Conservation (phyloP, 2,888 invertebrate genomes). For the Taenaris catops region DNA sequence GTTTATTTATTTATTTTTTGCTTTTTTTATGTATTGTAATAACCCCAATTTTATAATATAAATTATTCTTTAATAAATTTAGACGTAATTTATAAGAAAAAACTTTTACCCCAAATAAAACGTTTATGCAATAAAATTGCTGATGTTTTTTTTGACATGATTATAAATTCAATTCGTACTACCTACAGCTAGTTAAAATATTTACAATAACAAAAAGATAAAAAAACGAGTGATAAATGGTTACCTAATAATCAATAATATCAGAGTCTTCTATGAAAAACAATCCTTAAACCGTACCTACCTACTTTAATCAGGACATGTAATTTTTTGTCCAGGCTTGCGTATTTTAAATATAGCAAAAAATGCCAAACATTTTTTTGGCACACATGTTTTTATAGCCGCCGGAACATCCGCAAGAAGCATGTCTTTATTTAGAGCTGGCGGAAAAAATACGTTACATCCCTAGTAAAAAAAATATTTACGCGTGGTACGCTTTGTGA, state of each 20-base stretch:
- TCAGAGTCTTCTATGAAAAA: slow-evolving; percentile 1
- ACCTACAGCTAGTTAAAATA: too few species aligned
- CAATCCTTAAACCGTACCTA: slow-evolving; percentile 3
- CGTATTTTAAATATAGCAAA: slow-evolving; percentile 7
- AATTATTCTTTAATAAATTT: background rate
- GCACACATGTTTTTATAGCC: background rate
- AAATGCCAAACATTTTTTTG: slow-evolving; percentile 5
- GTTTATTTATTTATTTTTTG: too few species aligned
- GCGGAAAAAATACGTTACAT: slow-evolving; percentile 15
- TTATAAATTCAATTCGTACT: too few species aligned
- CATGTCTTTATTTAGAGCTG: slow-evolving; percentile 8
- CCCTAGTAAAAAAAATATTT: slow-evolving; percentile 18
- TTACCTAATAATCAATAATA: background rate
- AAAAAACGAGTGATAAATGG: too few species aligned
- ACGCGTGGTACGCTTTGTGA: slow-evolving; percentile 20
- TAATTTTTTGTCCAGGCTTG: slow-evolving; percentile 1
- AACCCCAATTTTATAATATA: background rate
- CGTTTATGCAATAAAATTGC: too few species aligned
- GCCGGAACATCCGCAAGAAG: slow-evolving; percentile 2
- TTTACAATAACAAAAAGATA: too few species aligned
- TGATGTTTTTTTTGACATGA: too few species aligned
- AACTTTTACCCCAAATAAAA: too few species aligned
- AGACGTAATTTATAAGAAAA: too few species aligned
- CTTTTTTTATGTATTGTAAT: too few species aligned
- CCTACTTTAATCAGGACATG: slow-evolving; percentile 1